Evolutionary conservation across 2,888 invertebrate genomes (phyloP).

Genomic region (Ormyrus pomaceus): DNA sequence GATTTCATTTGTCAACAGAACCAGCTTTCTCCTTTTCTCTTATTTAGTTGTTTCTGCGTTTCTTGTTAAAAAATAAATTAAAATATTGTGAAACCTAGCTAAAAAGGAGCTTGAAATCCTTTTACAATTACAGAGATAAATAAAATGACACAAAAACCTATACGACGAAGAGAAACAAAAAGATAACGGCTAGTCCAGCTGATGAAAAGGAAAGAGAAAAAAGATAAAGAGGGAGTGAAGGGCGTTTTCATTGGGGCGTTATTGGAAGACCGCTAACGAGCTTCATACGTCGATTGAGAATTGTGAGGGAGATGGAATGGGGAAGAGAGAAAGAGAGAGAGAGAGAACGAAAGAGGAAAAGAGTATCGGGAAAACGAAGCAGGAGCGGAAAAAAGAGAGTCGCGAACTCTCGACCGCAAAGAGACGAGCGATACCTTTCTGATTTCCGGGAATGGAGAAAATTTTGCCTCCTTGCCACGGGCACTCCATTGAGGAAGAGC

Average conservation of each 20-base stretch:
- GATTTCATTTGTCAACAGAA: conserved; percentile 32
- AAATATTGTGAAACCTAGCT: background rate
- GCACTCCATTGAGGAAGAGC: conserved; percentile 12
- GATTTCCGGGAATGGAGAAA: conserved; percentile 39
- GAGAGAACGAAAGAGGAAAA: background rate
- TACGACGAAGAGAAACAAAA: conserved; percentile 12
- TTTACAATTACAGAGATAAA: conserved; percentile 15
- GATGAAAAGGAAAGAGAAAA: conserved; percentile 37
- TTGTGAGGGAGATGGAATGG: conserved; percentile 45
- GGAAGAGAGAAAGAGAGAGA: background rate
- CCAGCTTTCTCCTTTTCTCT: background rate
- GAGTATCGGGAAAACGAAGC: conserved; percentile 38
- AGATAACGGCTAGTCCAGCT: conserved; percentile 6
- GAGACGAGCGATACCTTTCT: conserved; percentile 51
- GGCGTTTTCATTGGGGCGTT: conserved; percentile 61
- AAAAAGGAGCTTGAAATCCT: background rate
- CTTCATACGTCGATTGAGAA: conserved; percentile 64
- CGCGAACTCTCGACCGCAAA: conserved; percentile 43
- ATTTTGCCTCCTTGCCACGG: conserved; percentile 27
- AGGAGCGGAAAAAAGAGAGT: conserved; percentile 25
- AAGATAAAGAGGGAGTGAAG: conserved; percentile 40
- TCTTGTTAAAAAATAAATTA: background rate
- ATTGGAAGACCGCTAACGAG: conserved; percentile 68
- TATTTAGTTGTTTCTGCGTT: background rate
- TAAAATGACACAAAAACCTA: conserved; percentile 28